Base-by-base conservation (phyloP, 2,113 vertebrate species). In the Herpetotheres cachinnans region DNA sequence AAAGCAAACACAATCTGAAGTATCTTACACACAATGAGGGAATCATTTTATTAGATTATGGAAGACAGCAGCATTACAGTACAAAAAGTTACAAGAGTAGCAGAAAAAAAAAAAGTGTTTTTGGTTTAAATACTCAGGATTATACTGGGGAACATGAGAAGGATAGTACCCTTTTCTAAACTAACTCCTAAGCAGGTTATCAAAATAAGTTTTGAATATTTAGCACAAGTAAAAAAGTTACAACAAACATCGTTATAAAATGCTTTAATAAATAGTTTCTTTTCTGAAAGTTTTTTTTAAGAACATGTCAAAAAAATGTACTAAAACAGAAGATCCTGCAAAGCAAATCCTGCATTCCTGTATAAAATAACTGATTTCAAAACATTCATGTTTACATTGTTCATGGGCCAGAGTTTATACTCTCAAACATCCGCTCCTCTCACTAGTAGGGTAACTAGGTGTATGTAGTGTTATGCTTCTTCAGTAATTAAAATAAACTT, bases 181-280 rank as follows among this genome's bases (percentile, higher is more conserved):
- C 94, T 95, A 95, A 94, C 82, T 91, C 93, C 93, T 94, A 97
- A 96, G 52, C 93, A 96, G 92, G 94, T 93, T 97, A 97, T 95
- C 95, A 97, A 97, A 97, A 97, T 97, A 96, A 97, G 89, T 96
- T 94, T 88, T 95, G 96, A 96, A 81, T 97, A 97, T 96, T 97
- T 72, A 97, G 95, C 95, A 95, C 93, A 95, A 97, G 95, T 93
- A 96, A 97, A 97, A 97, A 97, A 97, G 95, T 96, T 96, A 97
- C 97, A 97, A 97, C 93, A 95, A 97, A 90, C 96, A 86, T 98
- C 98, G 97, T 98, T 99, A 99, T 99, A 99, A 99, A 99, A 99
- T 98, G 98, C 98, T 99, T 99, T 99, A 99, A 99, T 99, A 99
- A 99, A 99, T 99, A 99, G 97, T 98, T 98, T 98, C 93, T 97